These are phyloP conservation scores for Megaceryle alcyon DNA, from an alignment of 2,797 vertebrate genomes.

Conservation along the genomic window DNA sequence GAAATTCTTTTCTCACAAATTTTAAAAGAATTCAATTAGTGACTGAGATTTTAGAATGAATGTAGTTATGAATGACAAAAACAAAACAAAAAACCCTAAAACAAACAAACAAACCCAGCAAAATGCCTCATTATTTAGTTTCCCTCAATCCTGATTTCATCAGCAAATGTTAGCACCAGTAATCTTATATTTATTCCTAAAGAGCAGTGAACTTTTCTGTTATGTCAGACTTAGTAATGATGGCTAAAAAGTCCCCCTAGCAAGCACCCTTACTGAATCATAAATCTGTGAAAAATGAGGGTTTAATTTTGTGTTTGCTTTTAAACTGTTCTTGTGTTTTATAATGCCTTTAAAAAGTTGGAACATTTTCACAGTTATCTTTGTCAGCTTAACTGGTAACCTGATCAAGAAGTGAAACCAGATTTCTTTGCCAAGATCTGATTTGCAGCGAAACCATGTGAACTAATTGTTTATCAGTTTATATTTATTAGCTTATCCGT, in stretches of 20 bases:
- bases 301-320: neutral
- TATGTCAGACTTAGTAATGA: neutral
- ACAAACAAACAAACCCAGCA: neutral
- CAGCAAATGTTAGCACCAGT: neutral
- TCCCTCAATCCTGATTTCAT: neutral
- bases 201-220: neutral
- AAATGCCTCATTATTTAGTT: neutral
- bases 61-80: neutral
- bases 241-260: neutral
- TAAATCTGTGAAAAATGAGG: neutral
- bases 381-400: constrained; percentile 5
- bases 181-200: neutral
- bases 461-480: neutral
- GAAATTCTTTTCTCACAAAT: neutral
- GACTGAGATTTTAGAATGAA: neutral
- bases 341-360: neutral
- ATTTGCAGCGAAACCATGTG: neutral
- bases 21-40: neutral
- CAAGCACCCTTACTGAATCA: neutral
- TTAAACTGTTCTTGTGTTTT: neutral
- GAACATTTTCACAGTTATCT: neutral
- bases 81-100: neutral
- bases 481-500: neutral
- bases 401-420: neutral
- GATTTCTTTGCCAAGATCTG: neutral